Percentiles rank a stretch among this genome's conserved stretches.
Conservation (phyloP, 2,797 vertebrate species). For the Gymnoscopelus microlampas region DNA sequence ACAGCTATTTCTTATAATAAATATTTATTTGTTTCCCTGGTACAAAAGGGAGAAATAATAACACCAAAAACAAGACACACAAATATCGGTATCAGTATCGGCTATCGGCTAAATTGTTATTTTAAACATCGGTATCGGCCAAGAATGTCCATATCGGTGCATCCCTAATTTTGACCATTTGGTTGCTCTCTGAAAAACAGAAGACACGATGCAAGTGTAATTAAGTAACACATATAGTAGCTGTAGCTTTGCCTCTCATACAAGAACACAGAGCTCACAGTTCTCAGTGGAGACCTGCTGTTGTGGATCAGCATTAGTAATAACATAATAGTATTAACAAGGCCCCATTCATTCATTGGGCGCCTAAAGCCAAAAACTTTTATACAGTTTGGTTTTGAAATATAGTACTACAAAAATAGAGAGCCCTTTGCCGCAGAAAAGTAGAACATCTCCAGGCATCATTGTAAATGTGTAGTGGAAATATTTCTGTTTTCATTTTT, state of each 20-base stretch:
- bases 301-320: not conserved
- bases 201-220: too few species aligned
- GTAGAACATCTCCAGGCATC: conserved; percentile 10
- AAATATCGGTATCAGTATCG: too few species aligned
- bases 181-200: too few species aligned
- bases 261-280: not conserved
- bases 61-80: too few species aligned
- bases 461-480: conserved; percentile 6
- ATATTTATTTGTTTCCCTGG: too few species aligned
- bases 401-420: conserved; percentile 1
- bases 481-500: conserved; percentile 20
- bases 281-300: not conserved
- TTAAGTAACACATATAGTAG: not conserved
- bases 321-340: not conserved
- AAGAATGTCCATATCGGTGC: too few species aligned
- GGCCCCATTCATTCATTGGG: conserved; percentile 16
- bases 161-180: too few species aligned
- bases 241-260: not conserved
- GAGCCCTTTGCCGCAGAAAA: conserved; percentile 10
- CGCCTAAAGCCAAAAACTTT: conserved; percentile 4
- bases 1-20: too few species aligned
- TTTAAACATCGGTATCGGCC: too few species aligned
- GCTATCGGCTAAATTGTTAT: too few species aligned
- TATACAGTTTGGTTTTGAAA: conserved; percentile 1
- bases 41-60: too few species aligned